A percentile compares a stretch with the other conserved stretches of the same genome.
Conservation (phyloP, 1,140 invertebrate species). For the Geopemphigus sp. region DNA sequence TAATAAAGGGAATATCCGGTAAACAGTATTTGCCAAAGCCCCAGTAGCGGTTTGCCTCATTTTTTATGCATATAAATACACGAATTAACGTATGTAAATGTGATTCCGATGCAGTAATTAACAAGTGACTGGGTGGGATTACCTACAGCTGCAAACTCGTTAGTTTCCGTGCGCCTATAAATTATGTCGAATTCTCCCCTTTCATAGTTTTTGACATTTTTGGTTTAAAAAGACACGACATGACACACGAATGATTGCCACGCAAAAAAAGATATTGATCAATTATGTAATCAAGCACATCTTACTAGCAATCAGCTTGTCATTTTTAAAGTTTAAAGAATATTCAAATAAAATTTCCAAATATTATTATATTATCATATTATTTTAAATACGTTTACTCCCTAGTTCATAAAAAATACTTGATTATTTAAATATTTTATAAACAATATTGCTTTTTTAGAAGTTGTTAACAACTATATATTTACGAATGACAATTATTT, state of each 20-base stretch:
- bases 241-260: background rate
- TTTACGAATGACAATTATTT: too few relatives aligned
- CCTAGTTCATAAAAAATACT: too few relatives aligned
- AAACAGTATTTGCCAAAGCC: background rate
- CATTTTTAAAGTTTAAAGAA: too few relatives aligned
- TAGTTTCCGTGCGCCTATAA: background rate
- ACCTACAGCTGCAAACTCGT: background rate
- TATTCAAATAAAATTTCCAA: too few relatives aligned
- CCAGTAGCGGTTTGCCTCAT: background rate
- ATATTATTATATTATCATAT: too few relatives aligned
- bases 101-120: background rate
- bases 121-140: constrained; percentile 22
- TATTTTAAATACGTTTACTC: too few relatives aligned
- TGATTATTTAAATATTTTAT: too few relatives aligned
- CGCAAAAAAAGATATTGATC: background rate
- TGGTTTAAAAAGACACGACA: background rate
- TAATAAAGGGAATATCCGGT: background rate
- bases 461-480: too few relatives aligned
- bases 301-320: background rate
- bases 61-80: background rate
- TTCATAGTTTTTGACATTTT: background rate
- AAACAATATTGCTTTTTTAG: too few relatives aligned
- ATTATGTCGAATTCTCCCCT: background rate
- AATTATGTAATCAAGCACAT: background rate
- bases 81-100: constrained; percentile 23